Percentiles rank a stretch among this genome's conserved stretches.
phyloP scores from a whole-genome alignment of 2,113 vertebrate species.

The Ochotona curzoniae region DNA sequence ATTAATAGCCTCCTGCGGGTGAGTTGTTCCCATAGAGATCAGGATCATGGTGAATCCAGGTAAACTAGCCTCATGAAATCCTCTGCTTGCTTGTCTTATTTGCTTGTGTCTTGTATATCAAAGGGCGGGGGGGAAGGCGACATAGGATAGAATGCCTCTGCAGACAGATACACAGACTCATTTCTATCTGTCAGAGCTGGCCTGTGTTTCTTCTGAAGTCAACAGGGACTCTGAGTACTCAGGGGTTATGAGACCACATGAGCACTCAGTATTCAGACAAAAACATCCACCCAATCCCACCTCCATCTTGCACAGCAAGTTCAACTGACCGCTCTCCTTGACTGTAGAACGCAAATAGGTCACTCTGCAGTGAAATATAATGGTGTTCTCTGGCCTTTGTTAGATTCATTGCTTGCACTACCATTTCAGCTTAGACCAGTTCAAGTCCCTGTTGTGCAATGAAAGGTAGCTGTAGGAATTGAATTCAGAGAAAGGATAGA shows the following conservation, averaged over 20 bases:
- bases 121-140: neutral
- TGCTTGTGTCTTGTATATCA: slow-evolving; percentile 10
- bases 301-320: neutral
- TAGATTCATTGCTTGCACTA: neutral
- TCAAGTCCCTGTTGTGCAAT: neutral
- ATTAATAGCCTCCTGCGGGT: neutral
- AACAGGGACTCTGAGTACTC: too few species aligned
- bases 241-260: neutral
- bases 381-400: neutral
- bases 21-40: neutral
- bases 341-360: neutral
- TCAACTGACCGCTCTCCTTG: neutral
- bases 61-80: neutral
- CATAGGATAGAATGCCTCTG: neutral
- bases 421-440: neutral
- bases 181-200: slow-evolving; percentile 2
- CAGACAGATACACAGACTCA: neutral
- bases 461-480: neutral
- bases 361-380: neutral
- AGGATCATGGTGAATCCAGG: neutral
- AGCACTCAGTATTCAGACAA: neutral
- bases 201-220: slow-evolving; percentile 27
- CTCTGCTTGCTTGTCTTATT: slow-evolving; percentile 12
- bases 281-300: neutral
- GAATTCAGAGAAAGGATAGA: slow-evolving; percentile 34